Evolutionary conservation across 2,113 vertebrate species (phyloP), one percentile per base, ranked within the genome.

Genomic region (Anoplopoma fimbria): DNA sequence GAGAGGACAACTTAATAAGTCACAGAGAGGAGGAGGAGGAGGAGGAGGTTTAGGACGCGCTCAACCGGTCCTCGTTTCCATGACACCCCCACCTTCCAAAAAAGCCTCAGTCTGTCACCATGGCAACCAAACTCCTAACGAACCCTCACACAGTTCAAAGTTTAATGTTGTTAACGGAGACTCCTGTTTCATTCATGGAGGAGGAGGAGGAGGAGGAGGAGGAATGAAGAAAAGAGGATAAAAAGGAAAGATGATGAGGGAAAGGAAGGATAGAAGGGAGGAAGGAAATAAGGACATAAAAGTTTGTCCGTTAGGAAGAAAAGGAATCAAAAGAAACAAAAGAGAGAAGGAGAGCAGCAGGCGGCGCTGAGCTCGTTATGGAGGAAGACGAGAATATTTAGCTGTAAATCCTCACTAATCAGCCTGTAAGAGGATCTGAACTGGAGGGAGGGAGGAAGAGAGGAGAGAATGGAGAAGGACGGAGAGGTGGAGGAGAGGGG

Each of bases 321-420:
- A 49, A 14, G 23, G 23, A 45, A 45, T n/a, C n/a, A n/a, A n/a
- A n/a, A n/a, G n/a, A 14, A 45, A 45, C 42, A 45, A 45, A 5
- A 6, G 19, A 49, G 47, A 78, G 31, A 65, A 10, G 12, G 73
- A 23, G 53, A 31, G n/a, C 49, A 76, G 29, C 58, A 7, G 23
- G 78, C 17, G 60, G 34, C 49, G 76, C 57, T 86, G 83, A 84
- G 86, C 79, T 89, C 60, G 70, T 84, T 75, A 80, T 65, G 71
- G 74, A 83, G 77, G 70, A 67, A 72, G 65, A 33, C 71, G 76
- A 64, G 85, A 90, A 89, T 83, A 90, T 87, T 92, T 90, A 87
- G 88, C 75, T 72, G 71, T 86, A 86, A 92, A 90, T 92, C 92
- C 90, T 85, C 77, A 34, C 68, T 92, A 91, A 91, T 89, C 83